Conservation (phyloP, 2,888 invertebrate species). For the Branchipolynoe longqiensis region DNA sequence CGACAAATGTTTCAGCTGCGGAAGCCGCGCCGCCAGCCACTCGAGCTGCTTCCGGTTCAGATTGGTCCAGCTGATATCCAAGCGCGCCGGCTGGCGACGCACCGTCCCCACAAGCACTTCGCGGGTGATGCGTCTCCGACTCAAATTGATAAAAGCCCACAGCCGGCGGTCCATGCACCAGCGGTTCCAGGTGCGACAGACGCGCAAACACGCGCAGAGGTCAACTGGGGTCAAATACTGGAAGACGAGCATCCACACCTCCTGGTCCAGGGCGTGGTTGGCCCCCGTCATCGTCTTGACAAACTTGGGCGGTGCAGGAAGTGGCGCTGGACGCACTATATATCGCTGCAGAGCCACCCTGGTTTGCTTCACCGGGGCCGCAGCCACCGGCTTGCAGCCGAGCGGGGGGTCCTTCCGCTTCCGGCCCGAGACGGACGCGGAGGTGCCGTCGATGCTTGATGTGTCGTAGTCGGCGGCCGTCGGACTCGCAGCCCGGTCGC, state of each 20-base stretch:
- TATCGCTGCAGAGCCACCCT: conserved; percentile 59
- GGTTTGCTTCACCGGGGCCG: not conserved
- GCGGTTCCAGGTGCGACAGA: conserved; percentile 94
- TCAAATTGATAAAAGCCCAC: conserved; percentile 92
- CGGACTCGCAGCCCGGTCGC: conserved; percentile 2
- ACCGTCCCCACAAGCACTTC: conserved; percentile 86
- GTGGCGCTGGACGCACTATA: conserved; percentile 77
- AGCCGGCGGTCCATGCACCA: conserved; percentile 91
- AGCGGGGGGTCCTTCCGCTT: conserved; percentile 10
- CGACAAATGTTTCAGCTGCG: conserved; percentile 90
- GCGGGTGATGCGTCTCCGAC: conserved; percentile 59
- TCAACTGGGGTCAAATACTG: conserved; percentile 80
- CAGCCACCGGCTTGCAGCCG: not conserved
- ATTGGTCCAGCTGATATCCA: conserved; percentile 94
- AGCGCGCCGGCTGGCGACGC: conserved; percentile 91
- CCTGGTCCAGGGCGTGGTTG: conserved; percentile 75
- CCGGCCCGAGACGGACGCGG: conserved; percentile 25
- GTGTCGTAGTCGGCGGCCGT: not conserved
- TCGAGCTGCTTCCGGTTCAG: conserved; percentile 93
- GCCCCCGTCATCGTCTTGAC: conserved; percentile 69
- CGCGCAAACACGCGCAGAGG: conserved; percentile 86
- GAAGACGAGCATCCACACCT: conserved; percentile 82
- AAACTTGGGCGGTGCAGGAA: conserved; percentile 75
- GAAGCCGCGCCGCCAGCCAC: conserved; percentile 93
- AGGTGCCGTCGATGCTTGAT: conserved; percentile 38